Conservation (phyloP, 2,113 vertebrate species). For the Tragelaphus scriptus region DNA sequence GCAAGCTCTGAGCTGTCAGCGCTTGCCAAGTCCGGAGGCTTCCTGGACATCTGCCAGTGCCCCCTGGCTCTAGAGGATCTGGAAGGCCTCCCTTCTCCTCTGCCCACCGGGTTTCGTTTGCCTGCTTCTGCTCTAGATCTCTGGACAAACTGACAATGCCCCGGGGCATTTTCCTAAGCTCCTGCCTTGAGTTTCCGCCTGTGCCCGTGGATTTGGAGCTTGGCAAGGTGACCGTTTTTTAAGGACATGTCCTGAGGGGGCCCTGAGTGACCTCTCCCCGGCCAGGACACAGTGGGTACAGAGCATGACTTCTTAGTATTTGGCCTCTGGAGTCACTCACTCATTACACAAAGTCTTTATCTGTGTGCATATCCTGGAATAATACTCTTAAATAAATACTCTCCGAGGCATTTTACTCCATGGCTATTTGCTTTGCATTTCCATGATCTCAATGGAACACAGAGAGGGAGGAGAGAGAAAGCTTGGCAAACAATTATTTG, state of each 20-base stretch:
- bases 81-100: background rate
- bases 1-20: background rate
- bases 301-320: background rate
- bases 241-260: background rate
- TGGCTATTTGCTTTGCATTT: slow-evolving; percentile 69
- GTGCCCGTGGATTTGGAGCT: background rate
- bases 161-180: background rate
- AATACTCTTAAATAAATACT: slow-evolving; percentile 72
- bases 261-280: background rate
- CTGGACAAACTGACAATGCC: background rate
- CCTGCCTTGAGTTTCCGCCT: background rate
- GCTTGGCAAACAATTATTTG: slow-evolving; percentile 72
- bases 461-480: slow-evolving; percentile 51
- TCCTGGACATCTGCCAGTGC: background rate
- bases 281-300: background rate
- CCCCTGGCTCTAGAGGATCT: background rate
- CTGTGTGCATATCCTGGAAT: slow-evolving; percentile 64
- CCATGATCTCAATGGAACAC: slow-evolving; percentile 68
- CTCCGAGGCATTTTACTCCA: slow-evolving; percentile 44
- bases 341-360: slow-evolving; percentile 52
- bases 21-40: background rate
- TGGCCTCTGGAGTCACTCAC: slow-evolving; percentile 35
- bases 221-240: slow-evolving; percentile 5
- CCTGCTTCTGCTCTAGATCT: background rate
- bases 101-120: fast-evolving